Evolutionary conservation across 2,113 vertebrate genomes (phyloP).

Genomic region (Probosciger aterrimus): DNA sequence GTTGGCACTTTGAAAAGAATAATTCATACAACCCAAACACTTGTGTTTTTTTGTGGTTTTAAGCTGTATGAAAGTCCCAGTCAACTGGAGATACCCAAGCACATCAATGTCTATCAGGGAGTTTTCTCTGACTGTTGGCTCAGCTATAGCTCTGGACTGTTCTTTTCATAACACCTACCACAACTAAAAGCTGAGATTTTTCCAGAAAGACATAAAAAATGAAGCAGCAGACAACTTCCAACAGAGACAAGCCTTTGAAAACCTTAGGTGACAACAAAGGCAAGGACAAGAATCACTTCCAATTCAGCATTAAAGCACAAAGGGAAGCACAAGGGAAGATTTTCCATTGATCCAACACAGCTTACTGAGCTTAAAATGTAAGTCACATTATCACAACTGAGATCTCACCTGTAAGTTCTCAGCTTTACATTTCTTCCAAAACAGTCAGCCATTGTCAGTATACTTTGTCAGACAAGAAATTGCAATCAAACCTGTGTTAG

Average conservation of each 20-base stretch:
- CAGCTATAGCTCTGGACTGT: not conserved
- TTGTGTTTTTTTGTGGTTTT: not conserved
- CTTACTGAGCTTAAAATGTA: not conserved
- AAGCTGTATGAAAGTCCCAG: not conserved
- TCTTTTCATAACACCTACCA: not conserved
- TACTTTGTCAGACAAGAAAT: slow-evolving; percentile 65
- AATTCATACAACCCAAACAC: not conserved
- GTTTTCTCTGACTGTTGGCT: not conserved
- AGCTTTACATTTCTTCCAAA: slow-evolving; percentile 70
- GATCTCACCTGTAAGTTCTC: slow-evolving; percentile 69
- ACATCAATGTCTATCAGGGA: not conserved
- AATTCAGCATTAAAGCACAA: not conserved
- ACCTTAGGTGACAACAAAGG: not conserved
- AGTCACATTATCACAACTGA: not conserved
- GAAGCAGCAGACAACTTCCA: not conserved
- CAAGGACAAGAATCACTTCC: not conserved
- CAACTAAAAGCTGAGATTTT: not conserved
- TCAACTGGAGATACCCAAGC: not conserved
- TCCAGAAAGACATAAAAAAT: not conserved
- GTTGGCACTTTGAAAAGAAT: not conserved
- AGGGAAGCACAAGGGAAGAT: not conserved
- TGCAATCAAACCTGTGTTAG: slow-evolving; percentile 75
- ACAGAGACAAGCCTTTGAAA: not conserved
- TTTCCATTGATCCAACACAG: not conserved
- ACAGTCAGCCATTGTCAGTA: slow-evolving; percentile 64